Percentiles rank a stretch among this genome's conserved stretches.
Evolutionary conservation across 2,888 invertebrate genomes (phyloP).

Genomic region (Meloe dianella): DNA sequence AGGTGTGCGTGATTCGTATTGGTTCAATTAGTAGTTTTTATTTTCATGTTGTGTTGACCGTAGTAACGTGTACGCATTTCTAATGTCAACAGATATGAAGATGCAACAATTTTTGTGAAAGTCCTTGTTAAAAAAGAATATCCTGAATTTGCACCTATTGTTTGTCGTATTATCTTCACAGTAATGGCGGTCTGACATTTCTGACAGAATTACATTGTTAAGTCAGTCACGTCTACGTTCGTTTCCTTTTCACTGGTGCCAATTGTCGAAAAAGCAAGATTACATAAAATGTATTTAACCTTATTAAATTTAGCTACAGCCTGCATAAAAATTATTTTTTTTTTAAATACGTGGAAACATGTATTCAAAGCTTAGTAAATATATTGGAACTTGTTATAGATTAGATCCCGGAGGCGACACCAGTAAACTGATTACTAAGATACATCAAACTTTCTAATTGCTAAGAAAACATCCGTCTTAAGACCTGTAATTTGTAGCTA

Average conservation of each 20-base stretch:
- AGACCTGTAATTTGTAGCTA: conserved; percentile 37
- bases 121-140: too few species aligned
- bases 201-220: conserved; percentile 29
- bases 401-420: neutral
- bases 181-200: conserved; percentile 14
- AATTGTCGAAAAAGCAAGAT: conserved; percentile 25
- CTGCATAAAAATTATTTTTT: too few species aligned
- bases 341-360: too few species aligned
- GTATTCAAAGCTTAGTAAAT: too few species aligned
- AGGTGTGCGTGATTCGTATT: too few species aligned
- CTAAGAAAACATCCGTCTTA: conserved; percentile 36
- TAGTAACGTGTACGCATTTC: too few species aligned
- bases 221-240: conserved; percentile 27
- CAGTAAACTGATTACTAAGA: conserved; percentile 23
- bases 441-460: conserved; percentile 40
- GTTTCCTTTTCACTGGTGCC: conserved; percentile 31
- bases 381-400: too few species aligned
- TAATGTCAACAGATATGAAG: too few species aligned
- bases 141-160: neutral
- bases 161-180: neutral
- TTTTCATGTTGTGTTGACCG: too few species aligned
- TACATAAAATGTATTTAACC: conserved; percentile 28
- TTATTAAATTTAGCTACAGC: neutral
- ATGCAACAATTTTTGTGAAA: too few species aligned
- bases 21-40: too few species aligned